Conservation (phyloP, 1,140 invertebrate genomes). For the Zaprionus lachaisei region DNA sequence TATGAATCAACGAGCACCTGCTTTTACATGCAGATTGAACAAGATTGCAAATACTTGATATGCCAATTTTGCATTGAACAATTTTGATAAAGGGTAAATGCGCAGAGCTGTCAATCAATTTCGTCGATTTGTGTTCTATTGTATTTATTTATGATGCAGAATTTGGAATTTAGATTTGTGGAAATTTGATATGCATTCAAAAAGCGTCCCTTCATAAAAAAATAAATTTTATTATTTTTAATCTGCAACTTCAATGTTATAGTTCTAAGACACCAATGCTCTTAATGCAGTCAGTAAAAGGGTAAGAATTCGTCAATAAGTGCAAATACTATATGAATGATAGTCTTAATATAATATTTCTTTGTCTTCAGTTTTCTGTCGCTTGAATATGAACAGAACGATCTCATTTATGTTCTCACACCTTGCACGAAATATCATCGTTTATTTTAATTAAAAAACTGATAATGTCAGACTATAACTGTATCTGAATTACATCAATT, state of each 20-base stretch:
- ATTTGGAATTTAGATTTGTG: not conserved
- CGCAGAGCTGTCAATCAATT: not conserved
- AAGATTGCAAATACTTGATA: not conserved
- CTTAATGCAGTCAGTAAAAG: too few species aligned
- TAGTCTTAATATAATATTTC: not conserved
- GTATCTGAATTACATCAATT: not conserved
- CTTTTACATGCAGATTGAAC: not conserved
- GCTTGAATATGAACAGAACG: not conserved
- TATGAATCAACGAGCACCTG: too few species aligned
- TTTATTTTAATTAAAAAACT: slow-evolving; percentile 23
- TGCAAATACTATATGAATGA: not conserved
- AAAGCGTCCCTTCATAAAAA: too few species aligned
- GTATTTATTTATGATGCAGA: not conserved
- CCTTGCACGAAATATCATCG: not conserved
- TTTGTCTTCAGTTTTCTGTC: not conserved
- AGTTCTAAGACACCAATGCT: too few species aligned
- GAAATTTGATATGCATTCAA: not conserved
- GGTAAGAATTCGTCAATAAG: too few species aligned
- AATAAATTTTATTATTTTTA: too few species aligned
- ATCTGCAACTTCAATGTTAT: too few species aligned
- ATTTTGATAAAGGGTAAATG: not conserved
- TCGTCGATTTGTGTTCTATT: not conserved
- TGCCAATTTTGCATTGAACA: not conserved
- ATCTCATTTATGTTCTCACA: not conserved
- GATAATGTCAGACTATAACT: slow-evolving; percentile 11